These are phyloP conservation scores for Orgyia antiqua DNA, from an alignment of 2,888 invertebrate genomes.

Conservation along the genomic window DNA sequence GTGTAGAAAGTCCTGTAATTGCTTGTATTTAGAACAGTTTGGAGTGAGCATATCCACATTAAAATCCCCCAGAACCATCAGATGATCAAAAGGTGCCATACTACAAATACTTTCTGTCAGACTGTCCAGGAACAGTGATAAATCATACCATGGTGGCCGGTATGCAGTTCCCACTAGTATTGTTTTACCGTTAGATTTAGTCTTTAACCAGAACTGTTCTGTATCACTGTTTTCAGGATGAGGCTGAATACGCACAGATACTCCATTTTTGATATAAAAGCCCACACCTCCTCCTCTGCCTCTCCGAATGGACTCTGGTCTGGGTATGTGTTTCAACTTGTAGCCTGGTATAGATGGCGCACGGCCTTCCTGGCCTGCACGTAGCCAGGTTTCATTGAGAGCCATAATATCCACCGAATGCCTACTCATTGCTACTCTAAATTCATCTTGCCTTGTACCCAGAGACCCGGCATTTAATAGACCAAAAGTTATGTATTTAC, in stretches of 20 bases:
- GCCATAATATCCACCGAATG: background rate
- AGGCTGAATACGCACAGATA: background rate
- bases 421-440: background rate
- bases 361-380: background rate
- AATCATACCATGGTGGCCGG: no score
- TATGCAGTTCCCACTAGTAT: no score
- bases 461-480: background rate
- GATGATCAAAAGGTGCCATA: no score
- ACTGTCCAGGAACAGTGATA: no score
- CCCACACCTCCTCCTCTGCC: background rate
- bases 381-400: constrained; percentile 1
- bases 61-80: no score
- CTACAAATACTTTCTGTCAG: no score
- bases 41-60: no score
- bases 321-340: background rate
- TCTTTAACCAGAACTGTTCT: background rate
- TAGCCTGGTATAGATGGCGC: background rate
- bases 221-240: background rate
- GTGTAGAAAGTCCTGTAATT: no score
- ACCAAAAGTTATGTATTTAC: background rate
- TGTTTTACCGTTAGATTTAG: background rate
- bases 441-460: background rate
- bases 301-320: background rate
- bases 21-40: no score
- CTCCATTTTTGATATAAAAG: background rate